These are phyloP conservation scores for Eptatretus atami DNA, from an alignment of 2,797 vertebrate species.

Conservation along the genomic window DNA sequence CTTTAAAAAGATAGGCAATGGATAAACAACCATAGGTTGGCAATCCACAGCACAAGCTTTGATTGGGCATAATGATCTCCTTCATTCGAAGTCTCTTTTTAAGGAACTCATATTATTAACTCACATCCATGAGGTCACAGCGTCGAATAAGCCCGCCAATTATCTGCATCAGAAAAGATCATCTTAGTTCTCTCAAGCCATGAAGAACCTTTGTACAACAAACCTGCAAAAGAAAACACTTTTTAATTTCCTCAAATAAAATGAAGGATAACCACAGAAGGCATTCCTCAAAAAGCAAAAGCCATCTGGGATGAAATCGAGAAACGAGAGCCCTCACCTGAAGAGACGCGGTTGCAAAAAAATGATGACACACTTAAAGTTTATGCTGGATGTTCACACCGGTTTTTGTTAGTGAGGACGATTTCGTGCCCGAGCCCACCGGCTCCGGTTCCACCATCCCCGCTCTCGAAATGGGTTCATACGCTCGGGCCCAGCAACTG, in stretches of 20 bases:
- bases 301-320: not conserved
- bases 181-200: slow-evolving; percentile 72
- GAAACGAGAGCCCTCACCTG: not conserved
- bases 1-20: too few species aligned
- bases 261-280: not conserved
- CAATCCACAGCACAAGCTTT: too few species aligned
- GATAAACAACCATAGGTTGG: too few species aligned
- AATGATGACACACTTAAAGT: not conserved
- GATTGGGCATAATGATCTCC: too few species aligned
- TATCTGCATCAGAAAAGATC: slow-evolving; percentile 65
- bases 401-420: slow-evolving; percentile 81
- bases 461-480: slow-evolving; percentile 33
- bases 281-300: not conserved
- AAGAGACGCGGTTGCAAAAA: too few species aligned
- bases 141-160: slow-evolving; percentile 54
- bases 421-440: too few species aligned
- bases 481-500: slow-evolving; percentile 36
- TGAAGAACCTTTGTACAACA: slow-evolving; percentile 63
- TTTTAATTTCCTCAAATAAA: not conserved
- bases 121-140: slow-evolving; percentile 64
- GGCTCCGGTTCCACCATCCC: slow-evolving; percentile 26
- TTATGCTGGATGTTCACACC: slow-evolving; percentile 17
- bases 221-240: slow-evolving; percentile 20
- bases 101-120: slow-evolving; percentile 11
- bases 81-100: too few species aligned